Conservation (phyloP, 2,113 vertebrate species). For the Castor canadensis region DNA sequence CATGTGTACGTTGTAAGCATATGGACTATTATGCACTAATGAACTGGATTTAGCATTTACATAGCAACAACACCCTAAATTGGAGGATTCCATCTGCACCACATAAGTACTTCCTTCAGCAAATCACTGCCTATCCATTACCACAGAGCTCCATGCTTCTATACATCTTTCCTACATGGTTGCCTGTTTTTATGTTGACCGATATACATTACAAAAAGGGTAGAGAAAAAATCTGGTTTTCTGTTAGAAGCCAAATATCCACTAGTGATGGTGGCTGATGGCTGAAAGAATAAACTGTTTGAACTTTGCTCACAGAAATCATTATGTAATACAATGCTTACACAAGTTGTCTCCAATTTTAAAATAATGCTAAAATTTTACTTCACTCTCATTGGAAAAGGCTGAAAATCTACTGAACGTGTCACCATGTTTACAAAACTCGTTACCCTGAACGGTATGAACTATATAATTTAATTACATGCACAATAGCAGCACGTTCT, state of each 20-base stretch:
- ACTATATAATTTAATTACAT: background rate
- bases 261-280: background rate
- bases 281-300: background rate
- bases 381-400: background rate
- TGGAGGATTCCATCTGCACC: background rate
- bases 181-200: background rate
- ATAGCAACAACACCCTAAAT: background rate
- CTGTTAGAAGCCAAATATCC: background rate
- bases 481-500: background rate
- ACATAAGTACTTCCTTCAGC: background rate
- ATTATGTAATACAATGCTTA: background rate
- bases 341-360: too few species aligned
- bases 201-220: background rate
- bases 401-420: background rate
- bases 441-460: background rate
- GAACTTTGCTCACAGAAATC: background rate
- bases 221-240: background rate
- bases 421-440: background rate
- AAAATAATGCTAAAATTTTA: too few species aligned
- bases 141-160: background rate
- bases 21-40: background rate
- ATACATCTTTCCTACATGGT: background rate
- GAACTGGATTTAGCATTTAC: background rate
- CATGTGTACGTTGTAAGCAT: background rate
- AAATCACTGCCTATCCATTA: background rate